Conservation (phyloP, 2,113 vertebrate genomes). For the Nerophis ophidion region DNA sequence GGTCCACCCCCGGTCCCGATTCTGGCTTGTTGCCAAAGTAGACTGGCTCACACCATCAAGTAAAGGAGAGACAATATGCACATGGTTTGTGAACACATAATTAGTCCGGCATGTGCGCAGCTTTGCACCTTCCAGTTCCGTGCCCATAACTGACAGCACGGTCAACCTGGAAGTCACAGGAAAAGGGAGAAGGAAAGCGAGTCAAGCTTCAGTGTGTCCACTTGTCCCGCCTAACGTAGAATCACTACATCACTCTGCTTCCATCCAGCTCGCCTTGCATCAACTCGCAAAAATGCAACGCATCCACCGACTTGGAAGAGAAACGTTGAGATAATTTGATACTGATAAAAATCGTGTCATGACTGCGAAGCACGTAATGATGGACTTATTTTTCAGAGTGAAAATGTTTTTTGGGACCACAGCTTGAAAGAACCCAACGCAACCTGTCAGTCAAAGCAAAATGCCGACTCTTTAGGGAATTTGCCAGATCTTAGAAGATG, state of each 20-base stretch:
- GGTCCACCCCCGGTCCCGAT: too few relatives aligned
- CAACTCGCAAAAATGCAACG: conserved; percentile 52
- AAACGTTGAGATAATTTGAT: conserved; percentile 49
- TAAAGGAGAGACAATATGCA: conserved; percentile 20
- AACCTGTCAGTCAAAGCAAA: conserved; percentile 30
- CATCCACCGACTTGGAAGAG: conserved; percentile 44
- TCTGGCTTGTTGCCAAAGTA: conserved; percentile 38
- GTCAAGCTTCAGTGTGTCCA: conserved; percentile 28
- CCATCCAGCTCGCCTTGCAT: conserved; percentile 35
- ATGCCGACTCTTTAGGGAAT: conserved; percentile 21
- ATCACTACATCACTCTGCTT: conserved; percentile 33
- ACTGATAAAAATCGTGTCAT: conserved; percentile 53
- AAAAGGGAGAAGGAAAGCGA: conserved; percentile 15
- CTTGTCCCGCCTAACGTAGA: conserved; percentile 60
- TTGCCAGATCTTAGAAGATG: conserved; percentile 16
- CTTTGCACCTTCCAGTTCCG: conserved; percentile 18
- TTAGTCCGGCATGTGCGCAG: conserved; percentile 55
- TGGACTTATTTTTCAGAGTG: conserved; percentile 40
- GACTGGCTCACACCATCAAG: conserved; percentile 36
- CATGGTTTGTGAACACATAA: conserved; percentile 43
- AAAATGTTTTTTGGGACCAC: conserved; percentile 33
- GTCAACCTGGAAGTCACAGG: conserved; percentile 37
- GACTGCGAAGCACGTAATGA: conserved; percentile 41
- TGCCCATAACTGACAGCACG: conserved; percentile 46
- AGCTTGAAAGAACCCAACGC: conserved; percentile 22